Evolutionary conservation across 2,113 vertebrate species (phyloP), one percentile per base, ranked within the genome.

Genomic region (Oenanthe oenanthe): DNA sequence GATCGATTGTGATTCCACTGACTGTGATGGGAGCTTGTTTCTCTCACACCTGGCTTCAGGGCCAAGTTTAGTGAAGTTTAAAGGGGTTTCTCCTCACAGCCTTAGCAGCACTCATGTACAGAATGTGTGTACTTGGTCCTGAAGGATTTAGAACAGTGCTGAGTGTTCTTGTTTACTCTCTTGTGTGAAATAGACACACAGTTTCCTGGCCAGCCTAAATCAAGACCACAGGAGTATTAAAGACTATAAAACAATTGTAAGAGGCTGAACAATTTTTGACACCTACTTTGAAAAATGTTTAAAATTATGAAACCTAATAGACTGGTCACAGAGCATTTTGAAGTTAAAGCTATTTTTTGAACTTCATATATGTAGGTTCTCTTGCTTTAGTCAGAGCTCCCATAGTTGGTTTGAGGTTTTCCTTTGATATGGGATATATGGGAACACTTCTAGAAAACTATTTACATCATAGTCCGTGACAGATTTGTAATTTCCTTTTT

Each of bases 21-120:
- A 6, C 19, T 29, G 2, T 25, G 25, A 5, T 53, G 13, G 45
- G 73, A 91, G 13, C 73, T 81, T 80, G 38, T 57, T 89, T 66
- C 3, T 7, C 50, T 80, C 19, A 22, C 24, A 18, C 19, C 28
- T 73, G 9, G 6, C n/a, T 71, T 62, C 8, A 32, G 70, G 70
- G n/a, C 18, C 18, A 24, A 36, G 34, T 36, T 36, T 36, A 36
- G 7, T 48, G 36, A 53, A 45, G 25, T 83, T 51, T 9, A 3
- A 1, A 54, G 71, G 21, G 13, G 16, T 53, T 67, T 79, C 40
- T 80, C 45, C 40, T 56, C 11, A n/a, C 68, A 62, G 17, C 61
- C 34, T 70, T 40, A 14, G 20, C 18, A 31, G 45, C 26, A 11
- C 56, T 78, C 0, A 0, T 40, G 22, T 38, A 6, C 3, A 47